phyloP scores from a whole-genome alignment of 1,140 invertebrate species.

The Eciton burchellii region DNA sequence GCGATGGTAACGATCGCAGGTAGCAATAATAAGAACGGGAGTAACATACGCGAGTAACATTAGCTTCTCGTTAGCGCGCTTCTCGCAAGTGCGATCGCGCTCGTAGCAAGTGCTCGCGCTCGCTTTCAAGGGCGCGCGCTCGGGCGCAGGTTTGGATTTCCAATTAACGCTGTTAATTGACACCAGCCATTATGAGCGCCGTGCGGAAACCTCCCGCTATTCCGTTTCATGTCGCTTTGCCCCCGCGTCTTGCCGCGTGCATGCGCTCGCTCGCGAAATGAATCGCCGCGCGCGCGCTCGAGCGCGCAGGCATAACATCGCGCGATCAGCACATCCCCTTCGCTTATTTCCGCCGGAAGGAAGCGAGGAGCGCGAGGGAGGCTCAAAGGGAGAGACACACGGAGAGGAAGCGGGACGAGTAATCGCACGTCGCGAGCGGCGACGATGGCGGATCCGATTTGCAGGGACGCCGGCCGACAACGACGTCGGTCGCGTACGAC shows the following conservation, averaged over 20 bases:
- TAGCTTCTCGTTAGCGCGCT: constrained; percentile 29
- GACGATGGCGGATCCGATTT: constrained; percentile 65
- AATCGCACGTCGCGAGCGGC: constrained; percentile 43
- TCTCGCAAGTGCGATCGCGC: too few relatives aligned
- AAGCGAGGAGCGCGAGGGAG: not conserved
- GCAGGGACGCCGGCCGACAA: constrained; percentile 27
- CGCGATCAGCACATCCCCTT: not conserved
- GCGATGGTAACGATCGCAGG: not conserved
- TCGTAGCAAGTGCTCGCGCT: not conserved
- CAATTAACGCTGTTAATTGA: constrained; percentile 53
- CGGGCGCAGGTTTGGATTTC: constrained; percentile 44
- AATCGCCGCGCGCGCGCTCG: constrained; percentile 20
- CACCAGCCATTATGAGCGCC: constrained; percentile 29
- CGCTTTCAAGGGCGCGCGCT: constrained; percentile 1
- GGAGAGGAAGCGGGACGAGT: constrained; percentile 25
- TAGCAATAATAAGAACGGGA: not conserved
- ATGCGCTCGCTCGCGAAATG: constrained; percentile 8
- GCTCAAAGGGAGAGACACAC: not conserved
- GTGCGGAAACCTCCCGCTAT: not conserved
- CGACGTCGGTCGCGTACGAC: constrained; percentile 56
- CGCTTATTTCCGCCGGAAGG: constrained; percentile 17
- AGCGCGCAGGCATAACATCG: not conserved
- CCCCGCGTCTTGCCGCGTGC: not conserved
- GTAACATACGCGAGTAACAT: not conserved
- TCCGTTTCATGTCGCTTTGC: not conserved